Evolutionary conservation across 2,888 invertebrate genomes (phyloP), one percentile per base, ranked within the genome.

Genomic region (Hylaea fasciaria): DNA sequence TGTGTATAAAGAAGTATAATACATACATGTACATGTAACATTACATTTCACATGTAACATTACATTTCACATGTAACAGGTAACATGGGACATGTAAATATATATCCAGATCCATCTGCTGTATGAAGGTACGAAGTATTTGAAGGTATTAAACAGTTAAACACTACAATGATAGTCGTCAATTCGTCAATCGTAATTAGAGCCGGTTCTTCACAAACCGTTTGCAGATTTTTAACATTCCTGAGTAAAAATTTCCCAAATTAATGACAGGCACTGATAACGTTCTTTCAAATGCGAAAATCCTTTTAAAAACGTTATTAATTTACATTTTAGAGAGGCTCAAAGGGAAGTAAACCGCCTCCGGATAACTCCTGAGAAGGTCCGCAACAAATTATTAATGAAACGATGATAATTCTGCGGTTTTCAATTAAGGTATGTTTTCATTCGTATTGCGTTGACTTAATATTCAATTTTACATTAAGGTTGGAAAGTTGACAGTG

Each of bases 261-360:
- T n/a, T 12, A 12, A 37, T 37, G 1, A 37, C 37, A 1, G 37
- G 10, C 10, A 40, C 14, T 14, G 14, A 29, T 29, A 48, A 56
- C n/a, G 48, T 49, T 56, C 51, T 58, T 48, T 43, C 53, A 52
- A 59, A 53, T 46, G 43, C 11, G 39, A 47, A 68, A 65, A 68
- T 58, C 62, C 64, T 56, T 65, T 62, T 53, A 56, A 58, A 56
- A 54, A 35, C 43, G 44, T 41, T 62, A 62, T 56, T 51, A 62
- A 62, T 62, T 65, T 45, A 52, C 35, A 59, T 58, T 64, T 65
- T 43, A 59, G 62, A 51, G 48, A 64, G 48, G 64, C 64, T 68
- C 62, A 66, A 68, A 68, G 62, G 13, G 16, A 54, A 52, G 37
- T 12, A 32, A 57, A 62, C 13, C 40, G 58, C 64, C 51, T 14